Base-by-base conservation (phyloP, 2,888 invertebrate genomes). In the Drosophila bunnanda region DNA sequence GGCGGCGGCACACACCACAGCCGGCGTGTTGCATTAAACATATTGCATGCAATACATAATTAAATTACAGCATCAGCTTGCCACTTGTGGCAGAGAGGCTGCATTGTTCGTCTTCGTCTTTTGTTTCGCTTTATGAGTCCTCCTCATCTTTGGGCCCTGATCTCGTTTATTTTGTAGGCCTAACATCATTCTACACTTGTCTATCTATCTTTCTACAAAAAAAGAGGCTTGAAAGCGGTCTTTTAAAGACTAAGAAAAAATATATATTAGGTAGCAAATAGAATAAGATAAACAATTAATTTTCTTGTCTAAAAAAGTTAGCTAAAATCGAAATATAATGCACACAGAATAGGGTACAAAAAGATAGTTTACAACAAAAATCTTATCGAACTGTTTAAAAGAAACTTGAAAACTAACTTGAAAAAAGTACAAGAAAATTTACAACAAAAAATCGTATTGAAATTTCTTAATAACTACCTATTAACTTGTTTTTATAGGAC, bases 61-160 rank as follows among this genome's bases (percentile, higher is more conserved):
- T 86, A 75, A 80, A 85, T 88, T 85, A 85, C 84, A 77, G 77
- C 86, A 86, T 84, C 72, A 48, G 38, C 71, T 69, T 62, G 48
- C 61, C 52, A 28, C 10, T 10, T 32, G 32, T 12, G 32, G 32
- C 32, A 32, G 32, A 32, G 32, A 32, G 12, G 32, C 55, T 65
- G 41, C 67, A 64, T 62, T 80, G 57, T 77, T 77, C 53, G 56
- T 56, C 41, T 68, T 58, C 66, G 76, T 68, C 67, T 76, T 71
- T 77, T 80, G 69, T 69, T 73, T 52, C 74, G 44, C 68, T 48
- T 67, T 66, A 67, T 67, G 68, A 48, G 48, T 55, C 65, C 48
- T 58, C 54, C 28, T 43, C 64, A 52, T 52, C 59, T 59, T 61
- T 36, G 74, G 78, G 72, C 83, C 86, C 83, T 85, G 84, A 84